phyloP scores from a whole-genome alignment of 2,113 vertebrate species.

The Hyaena hyaena region DNA sequence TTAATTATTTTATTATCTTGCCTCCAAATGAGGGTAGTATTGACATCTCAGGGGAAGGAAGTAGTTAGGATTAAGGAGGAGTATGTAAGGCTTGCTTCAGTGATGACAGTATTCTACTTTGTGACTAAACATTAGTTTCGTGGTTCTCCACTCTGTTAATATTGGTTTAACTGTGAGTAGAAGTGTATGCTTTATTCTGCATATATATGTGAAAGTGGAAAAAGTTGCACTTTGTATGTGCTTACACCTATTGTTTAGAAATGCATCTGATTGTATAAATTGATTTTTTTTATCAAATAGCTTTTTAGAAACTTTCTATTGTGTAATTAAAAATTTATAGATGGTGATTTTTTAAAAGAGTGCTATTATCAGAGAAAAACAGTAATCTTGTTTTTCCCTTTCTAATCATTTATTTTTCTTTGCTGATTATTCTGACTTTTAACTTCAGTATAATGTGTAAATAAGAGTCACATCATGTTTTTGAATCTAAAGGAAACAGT shows the following conservation, averaged over 20 bases:
- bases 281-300: conserved; percentile 1
- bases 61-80: neutral
- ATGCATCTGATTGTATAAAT: neutral
- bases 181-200: neutral
- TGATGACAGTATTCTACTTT: neutral
- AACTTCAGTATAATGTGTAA: neutral
- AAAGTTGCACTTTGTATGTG: neutral
- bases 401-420: conserved; percentile 43
- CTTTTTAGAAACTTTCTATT: neutral
- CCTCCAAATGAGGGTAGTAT: neutral
- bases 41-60: neutral
- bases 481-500: conserved; percentile 24
- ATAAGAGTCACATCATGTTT: neutral
- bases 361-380: neutral
- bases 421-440: neutral
- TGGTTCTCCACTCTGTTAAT: neutral
- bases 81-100: rapidly evolving
- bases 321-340: neutral
- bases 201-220: conserved; percentile 18
- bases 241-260: neutral
- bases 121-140: neutral
- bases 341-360: neutral
- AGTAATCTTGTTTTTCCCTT: neutral
- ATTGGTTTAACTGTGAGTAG: neutral
- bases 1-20: too few species aligned